Conservation (phyloP, 1,140 invertebrate genomes). For the Reticulitermes speratus region DNA sequence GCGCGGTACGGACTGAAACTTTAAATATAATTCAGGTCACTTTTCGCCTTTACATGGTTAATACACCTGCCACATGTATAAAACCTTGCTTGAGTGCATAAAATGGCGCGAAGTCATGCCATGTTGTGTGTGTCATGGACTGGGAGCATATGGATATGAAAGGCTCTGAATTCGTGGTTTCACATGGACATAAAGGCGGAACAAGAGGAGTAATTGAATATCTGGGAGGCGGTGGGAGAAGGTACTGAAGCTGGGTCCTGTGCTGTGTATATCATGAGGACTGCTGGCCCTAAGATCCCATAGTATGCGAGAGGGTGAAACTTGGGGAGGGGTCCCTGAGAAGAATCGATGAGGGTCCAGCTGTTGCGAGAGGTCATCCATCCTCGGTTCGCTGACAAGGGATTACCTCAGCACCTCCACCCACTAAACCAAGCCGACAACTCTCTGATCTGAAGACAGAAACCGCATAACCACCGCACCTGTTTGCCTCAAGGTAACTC, state of each 20-base stretch:
- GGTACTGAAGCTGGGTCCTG: not conserved
- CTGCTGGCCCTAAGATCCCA: not conserved
- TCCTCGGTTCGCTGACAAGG: conserved; percentile 27
- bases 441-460: not conserved
- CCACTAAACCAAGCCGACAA: conserved; percentile 13
- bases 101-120: too few relatives aligned
- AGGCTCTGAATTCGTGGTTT: not conserved
- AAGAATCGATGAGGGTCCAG: conserved; percentile 29
- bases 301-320: not conserved
- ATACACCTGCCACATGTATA: not conserved
- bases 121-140: not conserved
- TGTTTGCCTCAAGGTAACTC: not conserved
- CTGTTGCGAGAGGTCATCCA: conserved; percentile 28
- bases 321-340: not conserved
- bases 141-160: not conserved
- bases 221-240: not conserved
- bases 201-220: not conserved
- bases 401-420: conserved; percentile 22
- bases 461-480: not conserved
- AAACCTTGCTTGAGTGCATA: not conserved
- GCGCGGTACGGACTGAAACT: too few relatives aligned
- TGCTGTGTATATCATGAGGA: not conserved
- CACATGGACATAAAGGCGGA: not conserved
- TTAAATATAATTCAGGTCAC: too few relatives aligned
- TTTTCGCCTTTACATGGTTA: too few relatives aligned